These are phyloP conservation scores for Epinotia ramella DNA, from an alignment of 2,888 invertebrate genomes.

Conservation along the genomic window DNA sequence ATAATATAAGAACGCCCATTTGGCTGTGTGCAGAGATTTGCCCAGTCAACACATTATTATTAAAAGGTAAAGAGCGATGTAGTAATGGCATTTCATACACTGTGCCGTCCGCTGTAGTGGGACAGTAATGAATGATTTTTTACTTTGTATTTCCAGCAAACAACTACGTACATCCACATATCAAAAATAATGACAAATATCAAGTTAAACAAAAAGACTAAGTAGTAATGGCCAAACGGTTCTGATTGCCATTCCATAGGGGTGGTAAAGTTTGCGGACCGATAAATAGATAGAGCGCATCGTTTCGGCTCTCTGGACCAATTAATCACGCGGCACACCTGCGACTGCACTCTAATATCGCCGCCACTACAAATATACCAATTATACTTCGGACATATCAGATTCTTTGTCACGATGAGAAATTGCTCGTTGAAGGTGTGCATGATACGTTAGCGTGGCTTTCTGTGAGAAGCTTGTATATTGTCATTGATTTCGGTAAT, in stretches of 20 bases:
- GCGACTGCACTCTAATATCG: constrained; percentile 68
- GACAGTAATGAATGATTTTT: no score
- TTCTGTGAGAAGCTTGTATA: not conserved
- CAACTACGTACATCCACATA: no score
- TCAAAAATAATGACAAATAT: not conserved
- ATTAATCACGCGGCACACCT: constrained; percentile 78
- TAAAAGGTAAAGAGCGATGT: no score
- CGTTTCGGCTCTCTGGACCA: constrained; percentile 61
- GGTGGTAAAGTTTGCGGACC: constrained; percentile 8
- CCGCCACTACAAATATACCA: constrained; percentile 57
- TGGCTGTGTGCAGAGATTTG: no score
- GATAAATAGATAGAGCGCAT: constrained; percentile 64
- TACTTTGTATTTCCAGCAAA: no score
- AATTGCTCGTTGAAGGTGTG: constrained; percentile 30
- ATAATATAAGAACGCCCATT: no score
- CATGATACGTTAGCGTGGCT: not conserved
- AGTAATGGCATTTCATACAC: no score
- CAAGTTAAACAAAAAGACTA: not conserved
- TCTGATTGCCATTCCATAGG: constrained; percentile 2
- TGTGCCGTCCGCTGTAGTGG: no score
- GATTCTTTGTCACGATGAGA: constrained; percentile 44
- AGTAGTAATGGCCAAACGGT: not conserved
- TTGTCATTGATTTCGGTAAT: no score
- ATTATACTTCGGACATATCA: constrained; percentile 53
- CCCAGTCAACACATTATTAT: no score